Conservation (phyloP, 2,888 invertebrate genomes). For the Piscicola geometra region DNA sequence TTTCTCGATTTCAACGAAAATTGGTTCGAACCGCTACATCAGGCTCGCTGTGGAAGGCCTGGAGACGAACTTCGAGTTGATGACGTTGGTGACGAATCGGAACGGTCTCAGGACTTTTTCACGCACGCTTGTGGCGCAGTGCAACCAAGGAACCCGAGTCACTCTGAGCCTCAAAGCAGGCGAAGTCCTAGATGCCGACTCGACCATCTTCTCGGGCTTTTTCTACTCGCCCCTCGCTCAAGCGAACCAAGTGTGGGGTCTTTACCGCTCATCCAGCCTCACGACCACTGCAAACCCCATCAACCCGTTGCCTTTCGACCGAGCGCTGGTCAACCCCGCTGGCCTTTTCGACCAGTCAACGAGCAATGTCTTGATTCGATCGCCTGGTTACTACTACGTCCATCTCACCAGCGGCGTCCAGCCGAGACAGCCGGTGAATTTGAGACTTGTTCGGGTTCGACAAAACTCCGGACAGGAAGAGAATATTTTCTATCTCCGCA, state of each 20-base stretch:
- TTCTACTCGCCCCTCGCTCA: slow-evolving; percentile 20
- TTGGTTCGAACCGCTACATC: not conserved
- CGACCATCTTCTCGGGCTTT: slow-evolving; percentile 30
- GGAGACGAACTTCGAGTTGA: slow-evolving; percentile 22
- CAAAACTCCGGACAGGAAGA: not conserved
- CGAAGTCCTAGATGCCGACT: not conserved
- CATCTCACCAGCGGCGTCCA: slow-evolving; percentile 28
- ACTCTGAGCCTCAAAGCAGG: slow-evolving; percentile 27
- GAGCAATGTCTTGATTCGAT: slow-evolving; percentile 8
- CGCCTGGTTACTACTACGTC: slow-evolving; percentile 36
- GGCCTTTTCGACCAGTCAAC: slow-evolving; percentile 19
- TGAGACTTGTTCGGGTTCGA: slow-evolving; percentile 9
- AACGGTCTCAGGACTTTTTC: slow-evolving; percentile 32
- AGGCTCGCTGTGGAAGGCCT: slow-evolving; percentile 7
- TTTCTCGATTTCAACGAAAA: not conserved
- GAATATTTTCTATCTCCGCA: slow-evolving; percentile 12
- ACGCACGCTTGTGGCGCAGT: slow-evolving; percentile 20
- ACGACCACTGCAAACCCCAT: slow-evolving; percentile 8
- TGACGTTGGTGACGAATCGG: not conserved
- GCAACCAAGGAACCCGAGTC: slow-evolving; percentile 12
- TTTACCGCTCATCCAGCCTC: slow-evolving; percentile 26
- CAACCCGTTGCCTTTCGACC: slow-evolving; percentile 36
- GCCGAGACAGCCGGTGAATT: not conserved
- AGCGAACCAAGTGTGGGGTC: slow-evolving; percentile 19
- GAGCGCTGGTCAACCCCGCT: slow-evolving; percentile 20